Evolutionary conservation across 1,140 invertebrate species (phyloP), one percentile per base, ranked within the genome.

Genomic region (Anastrepha ludens): DNA sequence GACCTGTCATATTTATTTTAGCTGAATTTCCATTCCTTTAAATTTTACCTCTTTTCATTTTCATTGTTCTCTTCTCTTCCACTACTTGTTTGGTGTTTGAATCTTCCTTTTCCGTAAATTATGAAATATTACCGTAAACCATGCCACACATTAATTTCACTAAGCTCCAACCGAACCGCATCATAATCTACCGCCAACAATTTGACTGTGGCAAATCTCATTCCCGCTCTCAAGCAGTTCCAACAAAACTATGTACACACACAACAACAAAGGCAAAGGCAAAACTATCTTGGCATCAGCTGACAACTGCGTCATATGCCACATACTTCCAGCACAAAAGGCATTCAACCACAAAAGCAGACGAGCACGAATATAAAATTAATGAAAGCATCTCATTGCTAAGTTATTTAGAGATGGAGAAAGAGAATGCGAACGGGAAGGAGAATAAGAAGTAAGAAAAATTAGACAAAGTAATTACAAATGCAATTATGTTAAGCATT

Each of bases 401-500:
- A 39, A 81, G 67, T 4, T 47, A 67, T 74, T 74, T 74, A 74
- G 39, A n/a, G 60, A 1, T 17, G 60, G 60, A 62, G 17, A 55
- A 29, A 55, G 3, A 13, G 9, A 11, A 15, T 9, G 47, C 6
- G 47, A 20, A 15, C 20, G 13, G 70, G 44, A n/a, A n/a, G 17
- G 17, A n/a, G 11, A 13, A 8, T 17, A 0, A 64, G 17, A 64
- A 64, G 11, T 64, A 64, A 15, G 64, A 67, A 81, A 74, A 74
- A 74, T 74, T 74, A 74, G 74, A 81, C 74, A 81, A 81, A 81
- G 55, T 81, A 81, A 81, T 81, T 81, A 55, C 74, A 81, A 81
- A 81, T 81, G 74, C 74, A 81, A 81, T 81, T 81, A 81, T 81
- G 74, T 81, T 81, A 81, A 81, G 74, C 74, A 81, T 81, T 81